Evolutionary conservation across 1,140 invertebrate genomes (phyloP).

Genomic region (Physella acuta): DNA sequence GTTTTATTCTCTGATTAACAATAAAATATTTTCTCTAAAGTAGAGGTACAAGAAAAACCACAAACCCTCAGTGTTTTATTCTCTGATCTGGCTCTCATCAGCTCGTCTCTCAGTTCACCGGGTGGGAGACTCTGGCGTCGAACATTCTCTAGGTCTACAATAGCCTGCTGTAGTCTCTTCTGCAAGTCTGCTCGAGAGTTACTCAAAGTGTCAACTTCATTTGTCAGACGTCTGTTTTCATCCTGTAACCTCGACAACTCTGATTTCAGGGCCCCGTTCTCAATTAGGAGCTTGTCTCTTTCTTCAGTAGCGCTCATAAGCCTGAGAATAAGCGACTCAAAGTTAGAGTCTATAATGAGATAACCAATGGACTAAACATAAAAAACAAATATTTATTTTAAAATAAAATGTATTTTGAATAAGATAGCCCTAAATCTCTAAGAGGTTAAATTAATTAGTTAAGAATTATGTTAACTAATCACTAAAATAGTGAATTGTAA

Average conservation of each 20-base stretch:
- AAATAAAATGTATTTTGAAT: no score
- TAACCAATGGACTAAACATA: no score
- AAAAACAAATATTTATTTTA: no score
- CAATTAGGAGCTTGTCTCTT: conserved; percentile 3
- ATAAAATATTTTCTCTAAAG: no score
- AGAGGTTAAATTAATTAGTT: no score
- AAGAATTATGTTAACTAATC: no score
- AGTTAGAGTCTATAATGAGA: no score
- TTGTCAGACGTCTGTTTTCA: not conserved
- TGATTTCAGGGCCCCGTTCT: not conserved
- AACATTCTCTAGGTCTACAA: not conserved
- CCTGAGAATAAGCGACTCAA: not conserved
- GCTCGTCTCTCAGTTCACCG: not conserved
- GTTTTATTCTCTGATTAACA: no score
- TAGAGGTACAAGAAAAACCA: not conserved
- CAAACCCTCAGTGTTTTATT: not conserved
- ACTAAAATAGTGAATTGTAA: no score
- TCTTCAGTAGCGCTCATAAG: not conserved
- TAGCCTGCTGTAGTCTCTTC: not conserved
- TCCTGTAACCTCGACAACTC: not conserved
- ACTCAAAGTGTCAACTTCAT: not conserved
- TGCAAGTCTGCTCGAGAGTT: not conserved
- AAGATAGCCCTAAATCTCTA: no score
- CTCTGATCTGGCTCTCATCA: not conserved
- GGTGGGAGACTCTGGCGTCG: not conserved